A percentile compares a stretch with the other conserved stretches of the same genome.
Evolutionary conservation across 1,140 invertebrate genomes (phyloP).

Genomic region (Drosophila melanogaster): DNA sequence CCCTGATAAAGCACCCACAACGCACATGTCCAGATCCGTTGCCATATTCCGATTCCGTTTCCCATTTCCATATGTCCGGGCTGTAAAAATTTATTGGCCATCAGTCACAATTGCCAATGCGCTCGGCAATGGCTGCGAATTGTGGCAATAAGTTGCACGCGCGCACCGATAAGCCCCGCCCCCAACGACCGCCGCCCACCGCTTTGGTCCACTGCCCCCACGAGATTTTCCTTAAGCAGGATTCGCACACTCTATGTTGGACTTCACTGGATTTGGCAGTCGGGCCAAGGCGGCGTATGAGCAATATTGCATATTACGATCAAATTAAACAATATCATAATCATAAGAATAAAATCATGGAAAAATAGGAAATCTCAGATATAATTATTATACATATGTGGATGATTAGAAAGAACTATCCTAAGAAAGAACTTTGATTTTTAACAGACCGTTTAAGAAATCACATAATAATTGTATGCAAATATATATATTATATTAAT

Average conservation of each 20-base stretch:
- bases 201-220: not conserved
- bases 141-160: constrained; percentile 77
- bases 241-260: not conserved
- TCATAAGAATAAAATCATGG: too few species aligned
- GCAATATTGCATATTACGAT: not conserved
- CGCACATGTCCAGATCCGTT: constrained; percentile 8
- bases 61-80: constrained; percentile 54
- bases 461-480: too few species aligned
- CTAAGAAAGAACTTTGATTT: too few species aligned
- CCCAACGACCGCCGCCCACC: not conserved
- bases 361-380: too few species aligned
- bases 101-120: constrained; percentile 78
- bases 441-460: too few species aligned
- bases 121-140: constrained; percentile 55
- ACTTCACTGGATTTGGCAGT: not conserved
- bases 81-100: constrained; percentile 80
- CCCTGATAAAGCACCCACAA: constrained; percentile 28
- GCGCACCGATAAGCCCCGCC: constrained; percentile 54
- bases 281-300: constrained; percentile 24
- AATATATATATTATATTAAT: too few species aligned
- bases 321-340: too few species aligned
- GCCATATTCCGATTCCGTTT: not conserved
- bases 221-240: not conserved
- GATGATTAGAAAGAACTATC: too few species aligned
- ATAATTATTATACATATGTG: too few species aligned